phyloP scores from a whole-genome alignment of 2,888 invertebrate species.

The Tenthredo livida region DNA sequence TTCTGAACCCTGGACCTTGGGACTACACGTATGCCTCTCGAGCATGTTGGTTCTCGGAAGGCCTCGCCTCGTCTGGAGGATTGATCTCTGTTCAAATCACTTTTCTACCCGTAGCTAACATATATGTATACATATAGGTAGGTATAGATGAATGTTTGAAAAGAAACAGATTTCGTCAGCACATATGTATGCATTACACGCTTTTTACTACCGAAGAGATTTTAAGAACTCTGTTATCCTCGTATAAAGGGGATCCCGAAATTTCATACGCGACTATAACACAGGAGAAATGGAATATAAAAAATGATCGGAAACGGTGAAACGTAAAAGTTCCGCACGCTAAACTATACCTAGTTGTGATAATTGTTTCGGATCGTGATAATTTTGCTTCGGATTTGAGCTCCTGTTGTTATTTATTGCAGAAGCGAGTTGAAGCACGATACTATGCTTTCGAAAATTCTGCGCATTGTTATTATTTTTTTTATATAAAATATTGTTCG shows the following conservation, averaged over 20 bases:
- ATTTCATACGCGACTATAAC: background rate
- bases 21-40: background rate
- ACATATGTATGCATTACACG: background rate
- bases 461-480: background rate
- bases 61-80: background rate
- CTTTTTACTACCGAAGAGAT: background rate
- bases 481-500: background rate
- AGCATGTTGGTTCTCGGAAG: background rate
- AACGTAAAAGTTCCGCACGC: background rate
- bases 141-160: background rate
- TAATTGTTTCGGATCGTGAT: background rate
- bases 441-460: background rate
- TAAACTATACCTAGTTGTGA: background rate
- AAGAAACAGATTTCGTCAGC: background rate
- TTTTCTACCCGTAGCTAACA: background rate
- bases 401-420: background rate
- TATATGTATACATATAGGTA: no score
- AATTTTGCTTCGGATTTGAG: no score
- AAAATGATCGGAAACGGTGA: background rate
- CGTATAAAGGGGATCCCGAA: background rate
- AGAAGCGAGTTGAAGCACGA: background rate
- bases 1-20: conserved; percentile 21
- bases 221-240: background rate
- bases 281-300: fast-evolving
- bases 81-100: background rate